phyloP scores from a whole-genome alignment of 2,797 vertebrate genomes.

The Trachops cirrhosus region DNA sequence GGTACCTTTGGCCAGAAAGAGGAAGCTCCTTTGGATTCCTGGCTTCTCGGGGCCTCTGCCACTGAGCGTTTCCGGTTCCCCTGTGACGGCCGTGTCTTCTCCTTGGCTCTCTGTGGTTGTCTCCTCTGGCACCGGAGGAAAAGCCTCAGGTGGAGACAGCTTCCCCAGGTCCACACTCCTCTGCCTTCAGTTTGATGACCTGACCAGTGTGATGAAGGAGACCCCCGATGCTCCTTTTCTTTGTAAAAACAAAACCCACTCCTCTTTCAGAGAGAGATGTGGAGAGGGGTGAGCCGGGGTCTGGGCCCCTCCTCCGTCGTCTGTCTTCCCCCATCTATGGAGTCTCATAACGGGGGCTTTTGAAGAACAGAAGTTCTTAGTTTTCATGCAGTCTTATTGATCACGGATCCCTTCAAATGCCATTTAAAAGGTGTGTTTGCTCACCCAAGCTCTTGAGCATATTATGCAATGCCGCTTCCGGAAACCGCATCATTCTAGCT shows the following conservation, averaged over 20 bases:
- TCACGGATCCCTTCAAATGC: neutral
- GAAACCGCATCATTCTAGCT: neutral
- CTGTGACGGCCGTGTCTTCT: neutral
- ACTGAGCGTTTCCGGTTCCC: neutral
- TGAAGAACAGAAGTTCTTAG: too few species aligned
- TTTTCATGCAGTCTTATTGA: neutral
- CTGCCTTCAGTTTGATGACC: neutral
- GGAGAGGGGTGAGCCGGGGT: neutral
- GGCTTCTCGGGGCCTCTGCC: neutral
- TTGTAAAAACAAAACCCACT: neutral
- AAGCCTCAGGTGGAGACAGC: too few species aligned
- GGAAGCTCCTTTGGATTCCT: neutral
- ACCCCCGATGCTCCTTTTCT: neutral
- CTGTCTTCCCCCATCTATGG: rapidly evolving
- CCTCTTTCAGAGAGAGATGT: neutral
- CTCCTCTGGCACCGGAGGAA: neutral
- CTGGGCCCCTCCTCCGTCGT: neutral
- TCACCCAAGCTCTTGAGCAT: neutral
- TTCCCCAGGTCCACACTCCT: too few species aligned
- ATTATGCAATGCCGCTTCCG: neutral
- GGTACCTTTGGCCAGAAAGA: neutral
- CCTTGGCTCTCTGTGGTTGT: neutral
- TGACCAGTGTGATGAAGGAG: too few species aligned
- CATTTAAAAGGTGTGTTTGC: neutral
- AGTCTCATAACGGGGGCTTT: neutral